A percentile compares a stretch with the other conserved stretches of the same genome.
Evolutionary conservation across 2,888 invertebrate genomes (phyloP).

Genomic region (Nebria salina): DNA sequence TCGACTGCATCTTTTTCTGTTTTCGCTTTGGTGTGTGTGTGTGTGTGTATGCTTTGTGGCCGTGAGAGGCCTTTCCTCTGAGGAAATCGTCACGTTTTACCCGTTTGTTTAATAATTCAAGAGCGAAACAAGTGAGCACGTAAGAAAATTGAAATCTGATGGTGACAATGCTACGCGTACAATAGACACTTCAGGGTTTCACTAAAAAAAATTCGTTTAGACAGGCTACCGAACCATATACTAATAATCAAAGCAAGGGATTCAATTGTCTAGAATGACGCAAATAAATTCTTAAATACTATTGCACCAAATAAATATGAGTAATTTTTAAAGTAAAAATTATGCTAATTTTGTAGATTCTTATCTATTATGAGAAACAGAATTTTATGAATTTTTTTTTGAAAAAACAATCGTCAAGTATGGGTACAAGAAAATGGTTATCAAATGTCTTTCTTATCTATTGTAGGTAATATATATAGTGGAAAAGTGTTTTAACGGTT

Average conservation of each 20-base stretch:
- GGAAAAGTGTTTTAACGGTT: too few relatives aligned
- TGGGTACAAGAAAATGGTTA: too few relatives aligned
- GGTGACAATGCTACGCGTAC: constrained; percentile 17
- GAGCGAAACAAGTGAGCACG: constrained; percentile 44
- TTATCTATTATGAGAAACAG: neutral
- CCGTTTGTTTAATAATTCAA: constrained; percentile 47
- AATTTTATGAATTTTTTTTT: constrained; percentile 16
- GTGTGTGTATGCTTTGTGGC: neutral
- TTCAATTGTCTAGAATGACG: neutral
- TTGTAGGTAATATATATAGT: too few relatives aligned
- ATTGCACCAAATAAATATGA: too few relatives aligned
- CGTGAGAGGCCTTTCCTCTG: constrained; percentile 2
- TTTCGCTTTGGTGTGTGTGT: neutral
- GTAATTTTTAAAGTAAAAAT: too few relatives aligned
- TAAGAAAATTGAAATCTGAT: constrained; percentile 46
- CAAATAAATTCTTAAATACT: too few relatives aligned
- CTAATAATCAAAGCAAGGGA: neutral
- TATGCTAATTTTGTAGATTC: neutral
- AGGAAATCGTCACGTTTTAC: constrained; percentile 45
- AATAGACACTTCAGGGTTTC: neutral
- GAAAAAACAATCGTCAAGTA: neutral
- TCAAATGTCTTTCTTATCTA: too few relatives aligned
- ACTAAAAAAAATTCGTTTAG: neutral
- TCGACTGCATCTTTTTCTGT: neutral
- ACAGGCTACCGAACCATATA: neutral